Conservation (phyloP, 2,888 invertebrate genomes). For the Cephus rjabovi region DNA sequence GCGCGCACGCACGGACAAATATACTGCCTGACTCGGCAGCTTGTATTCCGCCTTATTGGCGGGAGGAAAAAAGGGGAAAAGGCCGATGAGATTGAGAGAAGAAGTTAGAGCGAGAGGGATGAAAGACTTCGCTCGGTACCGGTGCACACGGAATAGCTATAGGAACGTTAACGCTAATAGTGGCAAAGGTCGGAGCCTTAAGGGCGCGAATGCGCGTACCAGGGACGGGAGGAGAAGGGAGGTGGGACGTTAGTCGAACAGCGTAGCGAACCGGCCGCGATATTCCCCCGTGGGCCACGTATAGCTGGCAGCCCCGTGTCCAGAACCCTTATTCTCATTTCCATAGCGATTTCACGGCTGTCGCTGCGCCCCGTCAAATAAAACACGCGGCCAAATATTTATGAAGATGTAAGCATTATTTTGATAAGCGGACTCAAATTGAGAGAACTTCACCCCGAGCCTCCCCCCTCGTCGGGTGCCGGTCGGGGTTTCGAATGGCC, state of each 20-base stretch:
- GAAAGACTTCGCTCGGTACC: neutral
- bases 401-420: conserved; percentile 66
- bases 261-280: neutral
- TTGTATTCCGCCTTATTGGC: neutral
- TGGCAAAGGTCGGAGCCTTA: neutral
- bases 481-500: conserved; percentile 11
- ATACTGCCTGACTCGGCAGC: neutral
- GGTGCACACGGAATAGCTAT: neutral
- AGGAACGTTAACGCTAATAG: neutral
- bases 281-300: neutral
- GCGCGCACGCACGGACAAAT: conserved; percentile 15
- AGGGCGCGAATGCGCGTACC: neutral
- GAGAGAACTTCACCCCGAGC: conserved; percentile 31
- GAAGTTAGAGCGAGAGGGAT: neutral
- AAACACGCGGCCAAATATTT: conserved; percentile 59
- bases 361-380: conserved; percentile 39
- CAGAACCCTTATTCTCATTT: neutral
- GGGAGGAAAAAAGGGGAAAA: neutral
- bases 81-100: neutral
- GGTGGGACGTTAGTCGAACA: neutral
- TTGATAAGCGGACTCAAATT: conserved; percentile 62
- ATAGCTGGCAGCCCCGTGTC: neutral
- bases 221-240: neutral
- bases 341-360: conserved; percentile 58
- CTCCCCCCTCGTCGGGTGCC: neutral